These are phyloP conservation scores for Vulpes lagopus DNA, from an alignment of 2,113 vertebrate species.

Conservation along the genomic window DNA sequence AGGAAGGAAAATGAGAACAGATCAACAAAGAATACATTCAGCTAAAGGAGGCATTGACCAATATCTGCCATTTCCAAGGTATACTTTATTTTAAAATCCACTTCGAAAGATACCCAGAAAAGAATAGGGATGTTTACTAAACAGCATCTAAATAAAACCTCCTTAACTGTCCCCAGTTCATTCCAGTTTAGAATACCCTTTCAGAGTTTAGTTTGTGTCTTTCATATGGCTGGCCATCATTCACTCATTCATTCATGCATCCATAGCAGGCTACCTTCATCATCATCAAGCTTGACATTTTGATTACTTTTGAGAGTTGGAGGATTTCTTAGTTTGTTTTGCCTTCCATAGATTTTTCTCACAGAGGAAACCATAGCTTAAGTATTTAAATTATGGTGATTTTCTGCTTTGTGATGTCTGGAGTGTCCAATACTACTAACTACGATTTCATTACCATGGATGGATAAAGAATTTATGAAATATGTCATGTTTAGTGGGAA, in stretches of 20 bases:
- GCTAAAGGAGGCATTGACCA: not conserved
- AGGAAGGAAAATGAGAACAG: not conserved
- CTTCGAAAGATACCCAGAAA: not conserved
- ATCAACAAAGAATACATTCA: not conserved
- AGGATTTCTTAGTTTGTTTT: not conserved
- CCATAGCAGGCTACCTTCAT: not conserved
- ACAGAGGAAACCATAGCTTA: not conserved
- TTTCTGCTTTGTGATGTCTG: not conserved
- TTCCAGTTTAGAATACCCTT: not conserved
- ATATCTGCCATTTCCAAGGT: not conserved
- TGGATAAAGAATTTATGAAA: not conserved
- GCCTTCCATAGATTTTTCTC: not conserved
- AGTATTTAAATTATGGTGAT: not conserved
- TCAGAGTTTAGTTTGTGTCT: slow-evolving; percentile 10
- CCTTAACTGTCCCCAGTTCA: not conserved
- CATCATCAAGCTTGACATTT: not conserved
- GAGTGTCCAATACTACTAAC: not conserved
- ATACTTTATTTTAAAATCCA: slow-evolving; percentile 51
- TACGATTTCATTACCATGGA: not conserved
- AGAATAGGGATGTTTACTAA: not conserved
- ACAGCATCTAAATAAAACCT: not conserved
- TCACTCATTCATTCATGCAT: not conserved
- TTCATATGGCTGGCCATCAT: not conserved
- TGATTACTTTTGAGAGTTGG: not conserved
- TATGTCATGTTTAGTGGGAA: not conserved